phyloP scores from a whole-genome alignment of 2,113 vertebrate genomes.

The Chaetorhynchus papuensis region DNA sequence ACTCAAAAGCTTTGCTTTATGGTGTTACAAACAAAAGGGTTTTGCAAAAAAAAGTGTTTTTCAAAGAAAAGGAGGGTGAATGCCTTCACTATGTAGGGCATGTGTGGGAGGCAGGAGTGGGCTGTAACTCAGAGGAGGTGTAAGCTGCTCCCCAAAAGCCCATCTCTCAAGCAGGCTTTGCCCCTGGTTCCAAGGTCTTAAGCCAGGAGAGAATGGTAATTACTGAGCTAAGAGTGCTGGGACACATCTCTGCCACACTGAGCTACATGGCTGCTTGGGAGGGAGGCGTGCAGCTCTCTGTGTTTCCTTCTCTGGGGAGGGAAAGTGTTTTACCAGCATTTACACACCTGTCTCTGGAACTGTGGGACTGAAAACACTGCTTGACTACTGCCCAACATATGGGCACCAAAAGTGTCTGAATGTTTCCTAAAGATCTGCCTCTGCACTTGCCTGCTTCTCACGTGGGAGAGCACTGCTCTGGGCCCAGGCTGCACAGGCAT shows the following conservation, averaged over 20 bases:
- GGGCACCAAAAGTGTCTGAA: accelerated
- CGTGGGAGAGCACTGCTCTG: background rate
- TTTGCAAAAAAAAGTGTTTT: background rate
- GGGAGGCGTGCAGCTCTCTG: background rate
- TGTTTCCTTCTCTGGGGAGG: background rate
- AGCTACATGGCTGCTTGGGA: accelerated
- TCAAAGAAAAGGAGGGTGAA: background rate
- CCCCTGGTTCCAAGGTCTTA: background rate
- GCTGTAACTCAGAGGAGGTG: background rate
- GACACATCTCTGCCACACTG: background rate
- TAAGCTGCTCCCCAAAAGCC: background rate
- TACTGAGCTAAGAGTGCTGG: background rate
- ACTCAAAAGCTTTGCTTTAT: background rate
- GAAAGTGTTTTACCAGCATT: background rate
- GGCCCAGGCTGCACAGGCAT: accelerated
- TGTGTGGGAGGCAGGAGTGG: accelerated
- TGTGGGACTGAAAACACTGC: background rate
- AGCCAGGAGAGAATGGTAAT: background rate
- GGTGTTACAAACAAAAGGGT: background rate
- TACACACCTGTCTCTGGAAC: background rate
- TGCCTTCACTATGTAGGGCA: background rate
- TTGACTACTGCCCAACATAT: background rate
- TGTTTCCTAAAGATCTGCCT: background rate
- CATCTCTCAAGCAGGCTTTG: background rate
- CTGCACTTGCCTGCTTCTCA: background rate